Conservation (phyloP, 2,888 invertebrate genomes). For the Nephrotoma guestfalica region DNA sequence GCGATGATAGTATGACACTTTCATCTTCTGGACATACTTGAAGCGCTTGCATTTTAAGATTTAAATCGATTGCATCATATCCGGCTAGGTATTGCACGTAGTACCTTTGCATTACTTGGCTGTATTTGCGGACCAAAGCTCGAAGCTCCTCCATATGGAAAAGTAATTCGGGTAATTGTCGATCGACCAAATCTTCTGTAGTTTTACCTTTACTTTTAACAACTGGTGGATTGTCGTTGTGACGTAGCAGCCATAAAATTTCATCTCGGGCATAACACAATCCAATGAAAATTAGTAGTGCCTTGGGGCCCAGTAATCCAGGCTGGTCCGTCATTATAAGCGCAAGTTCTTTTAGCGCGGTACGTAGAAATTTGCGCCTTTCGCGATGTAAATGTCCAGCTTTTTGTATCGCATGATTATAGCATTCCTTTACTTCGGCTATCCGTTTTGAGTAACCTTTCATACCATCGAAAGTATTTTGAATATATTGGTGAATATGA, state of each 20-base stretch:
- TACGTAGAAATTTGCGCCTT: constrained; percentile 87
- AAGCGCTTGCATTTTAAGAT: constrained; percentile 69
- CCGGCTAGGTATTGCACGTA: constrained; percentile 95
- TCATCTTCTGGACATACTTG: constrained; percentile 88
- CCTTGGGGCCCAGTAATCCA: constrained; percentile 93
- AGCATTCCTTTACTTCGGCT: constrained; percentile 92
- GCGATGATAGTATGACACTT: constrained; percentile 80
- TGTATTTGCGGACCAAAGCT: constrained; percentile 87
- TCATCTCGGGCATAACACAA: constrained; percentile 93
- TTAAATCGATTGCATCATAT: constrained; percentile 86
- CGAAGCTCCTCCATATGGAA: constrained; percentile 98
- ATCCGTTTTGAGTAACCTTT: constrained; percentile 89
- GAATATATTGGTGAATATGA: constrained; percentile 86
- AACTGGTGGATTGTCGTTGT: constrained; percentile 87
- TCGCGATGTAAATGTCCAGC: constrained; percentile 89
- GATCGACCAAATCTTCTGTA: constrained; percentile 86
- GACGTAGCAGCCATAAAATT: constrained; percentile 89
- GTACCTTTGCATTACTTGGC: constrained; percentile 92
- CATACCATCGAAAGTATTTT: constrained; percentile 82
- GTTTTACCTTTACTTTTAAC: constrained; percentile 74
- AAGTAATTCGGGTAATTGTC: constrained; percentile 89
- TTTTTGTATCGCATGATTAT: constrained; percentile 77
- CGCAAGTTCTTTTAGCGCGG: constrained; percentile 87
- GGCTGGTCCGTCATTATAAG: constrained; percentile 96
- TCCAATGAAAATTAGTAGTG: constrained; percentile 90